A percentile compares a stretch with the other conserved stretches of the same genome.
phyloP scores from a whole-genome alignment of 2,797 vertebrate species.

The Cyprinella venusta region DNA sequence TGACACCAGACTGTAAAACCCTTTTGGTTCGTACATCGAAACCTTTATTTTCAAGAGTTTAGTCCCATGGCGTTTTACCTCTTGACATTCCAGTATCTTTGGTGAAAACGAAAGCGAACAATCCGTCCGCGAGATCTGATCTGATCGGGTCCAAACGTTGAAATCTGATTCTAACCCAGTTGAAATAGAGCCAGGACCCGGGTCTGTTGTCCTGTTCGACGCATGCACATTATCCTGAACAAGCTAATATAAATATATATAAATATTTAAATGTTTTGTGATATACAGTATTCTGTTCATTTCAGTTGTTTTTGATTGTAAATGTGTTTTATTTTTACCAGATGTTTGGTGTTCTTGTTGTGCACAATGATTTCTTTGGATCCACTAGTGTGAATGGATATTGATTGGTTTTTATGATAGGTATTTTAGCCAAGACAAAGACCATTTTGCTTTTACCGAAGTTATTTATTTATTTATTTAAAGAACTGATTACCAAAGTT shows the following conservation, averaged over 20 bases:
- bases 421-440: constrained; percentile 61
- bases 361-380: constrained; percentile 64
- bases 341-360: constrained; percentile 64
- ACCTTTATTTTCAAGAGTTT: constrained; percentile 24
- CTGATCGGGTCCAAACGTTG: constrained; percentile 15
- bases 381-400: constrained; percentile 71
- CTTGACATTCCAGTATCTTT: constrained; percentile 7
- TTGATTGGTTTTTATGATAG: constrained; percentile 71
- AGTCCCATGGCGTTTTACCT: constrained; percentile 3
- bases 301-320: constrained; percentile 67
- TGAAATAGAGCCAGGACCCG: constrained; percentile 76
- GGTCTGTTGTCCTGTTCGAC: constrained; percentile 79
- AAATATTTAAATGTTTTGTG: constrained; percentile 81
- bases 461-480: constrained; percentile 59
- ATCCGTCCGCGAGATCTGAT: not conserved
- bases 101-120: not conserved
- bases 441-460: constrained; percentile 64
- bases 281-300: constrained; percentile 74
- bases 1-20: not conserved
- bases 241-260: constrained; percentile 79
- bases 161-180: constrained; percentile 41
- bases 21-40: not conserved
- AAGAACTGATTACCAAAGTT: constrained; percentile 77
- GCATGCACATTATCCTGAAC: constrained; percentile 81
- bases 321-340: constrained; percentile 61